Evolutionary conservation across 2,113 vertebrate genomes (phyloP).

Genomic region (Nothocercus julius): DNA sequence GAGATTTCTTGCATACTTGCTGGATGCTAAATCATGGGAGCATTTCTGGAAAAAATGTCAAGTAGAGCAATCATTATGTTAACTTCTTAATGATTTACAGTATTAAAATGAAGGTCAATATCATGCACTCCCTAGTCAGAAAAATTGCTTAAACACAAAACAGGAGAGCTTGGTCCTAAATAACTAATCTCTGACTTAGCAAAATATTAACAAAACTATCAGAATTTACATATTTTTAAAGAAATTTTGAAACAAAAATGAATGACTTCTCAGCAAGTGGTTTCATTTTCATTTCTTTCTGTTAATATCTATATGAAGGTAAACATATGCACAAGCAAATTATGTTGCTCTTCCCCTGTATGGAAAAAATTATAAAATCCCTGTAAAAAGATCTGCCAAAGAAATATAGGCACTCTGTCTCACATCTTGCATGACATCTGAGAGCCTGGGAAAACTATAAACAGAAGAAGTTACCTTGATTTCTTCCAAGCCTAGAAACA

Average conservation of each 20-base stretch:
- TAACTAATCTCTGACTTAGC: background rate
- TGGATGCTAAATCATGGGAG: too few species aligned
- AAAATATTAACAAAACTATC: background rate
- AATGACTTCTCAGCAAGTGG: background rate
- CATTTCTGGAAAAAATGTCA: background rate
- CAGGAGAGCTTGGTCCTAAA: background rate
- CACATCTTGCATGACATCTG: background rate
- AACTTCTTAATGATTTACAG: background rate
- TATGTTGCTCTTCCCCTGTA: background rate
- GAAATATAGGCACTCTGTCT: background rate
- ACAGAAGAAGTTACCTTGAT: background rate
- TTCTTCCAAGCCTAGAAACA: background rate
- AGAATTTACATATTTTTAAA: background rate
- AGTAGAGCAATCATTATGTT: background rate
- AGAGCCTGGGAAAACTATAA: background rate
- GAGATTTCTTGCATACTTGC: background rate
- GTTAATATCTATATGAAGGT: background rate
- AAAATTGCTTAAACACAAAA: background rate
- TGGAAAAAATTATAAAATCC: background rate
- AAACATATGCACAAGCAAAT: background rate
- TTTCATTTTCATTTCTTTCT: background rate
- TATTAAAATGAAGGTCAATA: background rate
- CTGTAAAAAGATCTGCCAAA: background rate
- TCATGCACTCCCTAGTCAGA: background rate
- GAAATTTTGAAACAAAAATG: background rate